These are phyloP conservation scores for Amphimallon solstitiale DNA, from an alignment of 2,888 invertebrate genomes.

Conservation along the genomic window DNA sequence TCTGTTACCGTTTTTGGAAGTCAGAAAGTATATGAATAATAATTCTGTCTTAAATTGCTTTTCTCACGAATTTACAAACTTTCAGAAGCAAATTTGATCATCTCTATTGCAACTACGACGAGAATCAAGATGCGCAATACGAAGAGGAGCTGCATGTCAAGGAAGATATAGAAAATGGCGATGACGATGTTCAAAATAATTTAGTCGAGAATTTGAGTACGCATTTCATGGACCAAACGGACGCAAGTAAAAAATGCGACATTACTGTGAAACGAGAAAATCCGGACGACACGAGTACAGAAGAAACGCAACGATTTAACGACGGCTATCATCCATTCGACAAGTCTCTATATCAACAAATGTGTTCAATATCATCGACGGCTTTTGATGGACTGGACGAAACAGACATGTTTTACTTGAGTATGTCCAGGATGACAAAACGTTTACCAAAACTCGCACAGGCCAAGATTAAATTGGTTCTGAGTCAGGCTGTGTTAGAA, in stretches of 20 bases:
- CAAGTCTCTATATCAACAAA: constrained; percentile 14
- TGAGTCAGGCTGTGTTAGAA: constrained; percentile 27
- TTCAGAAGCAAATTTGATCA: constrained; percentile 12
- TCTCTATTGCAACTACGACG: constrained; percentile 1
- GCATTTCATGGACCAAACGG: constrained; percentile 19
- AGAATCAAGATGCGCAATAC: constrained; percentile 11
- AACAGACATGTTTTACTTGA: constrained; percentile 34
- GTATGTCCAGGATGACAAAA: constrained; percentile 34
- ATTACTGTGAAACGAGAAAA: constrained; percentile 1
- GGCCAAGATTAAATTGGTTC: constrained; percentile 27
- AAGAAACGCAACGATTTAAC: constrained; percentile 6
- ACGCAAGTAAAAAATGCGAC: not conserved
- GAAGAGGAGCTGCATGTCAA: constrained; percentile 18
- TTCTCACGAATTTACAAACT: not conserved
- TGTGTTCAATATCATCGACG: constrained; percentile 6
- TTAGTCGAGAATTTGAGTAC: constrained; percentile 13
- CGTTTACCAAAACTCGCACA: constrained; percentile 26
- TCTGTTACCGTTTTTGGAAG: constrained; percentile 26
- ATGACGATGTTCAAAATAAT: constrained; percentile 3
- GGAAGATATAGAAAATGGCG: constrained; percentile 24
- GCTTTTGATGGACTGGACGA: constrained; percentile 15
- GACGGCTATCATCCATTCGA: constrained; percentile 7
- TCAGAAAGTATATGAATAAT: constrained; percentile 1
- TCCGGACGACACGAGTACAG: not conserved
- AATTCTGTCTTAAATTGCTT: not conserved